Conservation (phyloP, 2,888 invertebrate genomes). For the Troides helena region DNA sequence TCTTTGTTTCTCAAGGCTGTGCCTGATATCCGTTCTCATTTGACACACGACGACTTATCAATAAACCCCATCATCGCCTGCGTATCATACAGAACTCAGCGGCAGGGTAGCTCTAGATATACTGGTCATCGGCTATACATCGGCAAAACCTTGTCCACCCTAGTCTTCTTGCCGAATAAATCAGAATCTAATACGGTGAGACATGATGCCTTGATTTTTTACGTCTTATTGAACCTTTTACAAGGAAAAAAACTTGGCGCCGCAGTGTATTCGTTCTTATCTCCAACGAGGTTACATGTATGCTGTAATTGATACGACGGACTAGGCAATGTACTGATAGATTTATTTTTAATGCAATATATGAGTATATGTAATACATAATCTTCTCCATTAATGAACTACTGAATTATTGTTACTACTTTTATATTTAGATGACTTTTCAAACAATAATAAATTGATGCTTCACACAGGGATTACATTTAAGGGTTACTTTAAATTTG, state of each 20-base stretch:
- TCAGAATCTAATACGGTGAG: conserved; percentile 73
- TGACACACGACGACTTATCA: conserved; percentile 51
- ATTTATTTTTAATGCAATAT: no score
- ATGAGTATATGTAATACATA: no score
- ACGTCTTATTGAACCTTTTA: conserved; percentile 66
- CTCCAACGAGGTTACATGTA: not conserved
- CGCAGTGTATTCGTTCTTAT: not conserved
- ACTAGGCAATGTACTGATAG: no score
- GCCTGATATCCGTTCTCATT: conserved; percentile 54
- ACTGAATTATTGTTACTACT: no score
- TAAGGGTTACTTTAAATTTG: no score
- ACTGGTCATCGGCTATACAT: conserved; percentile 51
- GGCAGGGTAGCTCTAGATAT: conserved; percentile 47
- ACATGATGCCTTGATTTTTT: conserved; percentile 70
- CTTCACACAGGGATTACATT: no score
- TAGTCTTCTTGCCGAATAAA: conserved; percentile 65
- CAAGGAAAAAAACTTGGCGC: not conserved
- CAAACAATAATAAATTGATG: no score
- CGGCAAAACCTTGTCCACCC: conserved; percentile 67
- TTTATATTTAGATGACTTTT: no score
- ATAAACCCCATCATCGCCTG: conserved; percentile 39
- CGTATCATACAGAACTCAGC: conserved; percentile 30
- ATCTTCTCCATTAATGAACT: no score
- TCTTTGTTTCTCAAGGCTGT: conserved; percentile 76
- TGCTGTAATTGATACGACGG: not conserved